Evolutionary conservation across 2,797 vertebrate species (phyloP), one percentile per base, ranked within the genome.

Genomic region (Enteromius treurensis): DNA sequence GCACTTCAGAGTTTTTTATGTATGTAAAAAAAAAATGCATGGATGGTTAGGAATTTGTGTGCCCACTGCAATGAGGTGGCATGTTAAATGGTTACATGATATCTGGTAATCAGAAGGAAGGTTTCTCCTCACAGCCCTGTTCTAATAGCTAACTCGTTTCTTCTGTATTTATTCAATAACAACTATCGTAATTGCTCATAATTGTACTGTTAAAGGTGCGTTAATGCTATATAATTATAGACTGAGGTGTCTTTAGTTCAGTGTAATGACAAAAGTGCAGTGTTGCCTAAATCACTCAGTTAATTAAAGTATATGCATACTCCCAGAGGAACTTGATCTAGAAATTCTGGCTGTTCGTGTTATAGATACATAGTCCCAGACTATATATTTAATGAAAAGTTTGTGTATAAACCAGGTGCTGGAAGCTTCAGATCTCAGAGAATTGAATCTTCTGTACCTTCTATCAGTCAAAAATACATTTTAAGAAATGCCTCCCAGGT

Each of bases 141-240:
- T 75, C 45, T 82, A 68, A 76, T 67, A 29, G 37, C 47, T 42
- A 79, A 68, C 29, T 70, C 55, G 13, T 32, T 45, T 68, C 21
- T 69, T 81, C 37, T 47, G 19, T 49, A 70, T 45, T 62, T 69
- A 34, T 34, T 3, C 1, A 58, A 69, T 29, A 70, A 77, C n/a
- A 62, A 21, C 26, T 26, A 47, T 21, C 0, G 26, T 78, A 37
- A 83, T 77, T 37, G 65, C 53, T 62, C 26, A 14, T 83, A 83
- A 83, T 77, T 83, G 40, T 26, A 14, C 74, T 19, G 17, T 37
- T 76, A 77, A 69, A 58, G 64, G 73, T 68, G 53, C 5, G 13
- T 60, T 77, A 69, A 60, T 77, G 75, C 75, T 78, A 49, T 78
- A 62, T 60, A 77, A 78, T 83, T 47, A 83, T n/a, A 77, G 23